Conservation (phyloP, 2,797 vertebrate species). For the Coracias cyanogaster region DNA sequence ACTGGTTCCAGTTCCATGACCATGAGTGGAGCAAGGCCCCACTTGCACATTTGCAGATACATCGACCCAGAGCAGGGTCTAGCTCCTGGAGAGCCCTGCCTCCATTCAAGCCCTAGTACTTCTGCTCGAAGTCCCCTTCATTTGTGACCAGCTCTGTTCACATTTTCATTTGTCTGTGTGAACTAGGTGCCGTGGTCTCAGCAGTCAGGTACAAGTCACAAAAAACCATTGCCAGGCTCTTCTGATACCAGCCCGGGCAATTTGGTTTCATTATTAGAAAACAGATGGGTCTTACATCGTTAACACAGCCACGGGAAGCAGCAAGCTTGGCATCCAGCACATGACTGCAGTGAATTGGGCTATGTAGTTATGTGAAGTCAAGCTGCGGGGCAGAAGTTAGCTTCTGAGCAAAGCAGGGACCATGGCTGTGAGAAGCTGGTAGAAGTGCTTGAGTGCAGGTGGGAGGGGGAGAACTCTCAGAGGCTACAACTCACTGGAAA, state of each 20-base stretch:
- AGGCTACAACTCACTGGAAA: background rate
- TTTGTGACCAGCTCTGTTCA: background rate
- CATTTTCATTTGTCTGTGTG: background rate
- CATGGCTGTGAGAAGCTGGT: background rate
- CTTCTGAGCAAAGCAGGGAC: background rate
- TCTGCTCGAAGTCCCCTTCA: background rate
- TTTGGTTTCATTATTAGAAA: background rate
- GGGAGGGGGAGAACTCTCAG: background rate
- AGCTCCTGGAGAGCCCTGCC: background rate
- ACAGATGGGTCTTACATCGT: background rate
- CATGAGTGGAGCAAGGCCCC: background rate
- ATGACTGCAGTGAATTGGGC: accelerated
- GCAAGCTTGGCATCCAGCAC: background rate
- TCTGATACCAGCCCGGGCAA: background rate
- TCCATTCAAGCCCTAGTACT: background rate
- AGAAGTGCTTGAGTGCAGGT: background rate
- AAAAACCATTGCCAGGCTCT: background rate
- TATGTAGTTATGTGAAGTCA: background rate
- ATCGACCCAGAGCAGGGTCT: background rate
- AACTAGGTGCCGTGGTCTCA: background rate
- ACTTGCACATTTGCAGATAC: background rate
- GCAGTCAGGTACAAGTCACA: background rate
- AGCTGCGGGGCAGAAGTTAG: background rate
- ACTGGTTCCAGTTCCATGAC: background rate
- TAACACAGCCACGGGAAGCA: background rate